Evolutionary conservation across 1,140 invertebrate genomes (phyloP).

Genomic region (Drosophila hydei): DNA sequence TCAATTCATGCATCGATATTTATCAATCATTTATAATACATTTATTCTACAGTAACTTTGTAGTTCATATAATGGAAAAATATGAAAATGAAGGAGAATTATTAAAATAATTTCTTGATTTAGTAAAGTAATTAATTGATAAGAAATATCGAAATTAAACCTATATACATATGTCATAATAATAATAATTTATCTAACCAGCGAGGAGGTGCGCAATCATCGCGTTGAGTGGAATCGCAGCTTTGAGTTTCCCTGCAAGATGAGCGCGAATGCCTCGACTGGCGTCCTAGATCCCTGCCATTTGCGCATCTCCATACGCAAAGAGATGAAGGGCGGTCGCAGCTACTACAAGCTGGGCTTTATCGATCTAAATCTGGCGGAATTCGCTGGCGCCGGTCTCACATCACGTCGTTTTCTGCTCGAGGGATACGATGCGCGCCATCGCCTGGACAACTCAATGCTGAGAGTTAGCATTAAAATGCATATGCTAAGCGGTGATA

Average conservation of each 20-base stretch:
- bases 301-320: constrained; percentile 96
- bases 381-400: constrained; percentile 97
- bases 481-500: constrained; percentile 97
- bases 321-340: constrained; percentile 94
- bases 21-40: too few species aligned
- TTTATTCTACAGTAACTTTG: too few species aligned
- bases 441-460: constrained; percentile 98
- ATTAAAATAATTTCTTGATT: too few species aligned
- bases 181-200: constrained; percentile 80
- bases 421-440: constrained; percentile 96
- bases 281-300: constrained; percentile 96
- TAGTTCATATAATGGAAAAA: too few species aligned
- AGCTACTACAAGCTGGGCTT: constrained; percentile 98
- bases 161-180: too few species aligned
- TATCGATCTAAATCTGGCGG: constrained; percentile 97
- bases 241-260: constrained; percentile 97
- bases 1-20: too few species aligned
- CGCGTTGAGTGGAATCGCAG: constrained; percentile 95
- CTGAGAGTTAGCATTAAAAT: constrained; percentile 95
- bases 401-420: constrained; percentile 93
- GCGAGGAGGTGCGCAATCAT: constrained; percentile 96
- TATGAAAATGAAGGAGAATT: too few species aligned
- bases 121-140: too few species aligned
- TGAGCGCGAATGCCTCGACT: constrained; percentile 97
- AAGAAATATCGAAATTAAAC: too few species aligned